phyloP scores from a whole-genome alignment of 2,888 invertebrate species.

The Synergus umbraculus region DNA sequence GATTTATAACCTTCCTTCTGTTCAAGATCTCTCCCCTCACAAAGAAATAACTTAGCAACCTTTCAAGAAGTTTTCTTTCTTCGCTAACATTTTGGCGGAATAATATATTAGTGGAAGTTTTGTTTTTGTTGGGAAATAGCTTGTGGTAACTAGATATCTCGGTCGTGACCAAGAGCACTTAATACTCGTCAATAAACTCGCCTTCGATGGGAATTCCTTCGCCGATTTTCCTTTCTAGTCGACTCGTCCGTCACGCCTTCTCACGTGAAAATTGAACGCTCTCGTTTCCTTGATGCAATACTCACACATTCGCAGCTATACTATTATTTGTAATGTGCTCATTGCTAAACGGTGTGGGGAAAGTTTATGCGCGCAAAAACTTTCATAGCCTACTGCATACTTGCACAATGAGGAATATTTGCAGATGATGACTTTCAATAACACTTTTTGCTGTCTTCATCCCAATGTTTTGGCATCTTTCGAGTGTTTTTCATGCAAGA shows the following conservation, averaged over 20 bases:
- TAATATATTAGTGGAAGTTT: background rate
- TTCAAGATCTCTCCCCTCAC: conserved; percentile 21
- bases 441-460: background rate
- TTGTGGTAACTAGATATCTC: background rate
- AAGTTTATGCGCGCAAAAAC: conserved; percentile 24
- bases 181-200: conserved; percentile 37
- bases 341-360: background rate
- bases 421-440: background rate
- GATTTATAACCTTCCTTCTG: conserved; percentile 34
- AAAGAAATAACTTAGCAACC: background rate
- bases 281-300: conserved; percentile 33
- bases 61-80: too few relatives aligned
- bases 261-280: conserved; percentile 38
- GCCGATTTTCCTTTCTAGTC: conserved; percentile 22
- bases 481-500: background rate
- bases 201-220: conserved; percentile 24
- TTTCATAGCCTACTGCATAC: conserved; percentile 4
- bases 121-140: background rate
- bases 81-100: background rate
- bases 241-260: conserved; percentile 29
- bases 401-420: background rate
- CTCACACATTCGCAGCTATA: background rate
- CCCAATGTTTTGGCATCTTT: background rate
- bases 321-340: conserved; percentile 8
- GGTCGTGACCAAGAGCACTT: conserved; percentile 25